Evolutionary conservation across 2,888 invertebrate genomes (phyloP).

Genomic region (Bembecia ichneumoniformis): DNA sequence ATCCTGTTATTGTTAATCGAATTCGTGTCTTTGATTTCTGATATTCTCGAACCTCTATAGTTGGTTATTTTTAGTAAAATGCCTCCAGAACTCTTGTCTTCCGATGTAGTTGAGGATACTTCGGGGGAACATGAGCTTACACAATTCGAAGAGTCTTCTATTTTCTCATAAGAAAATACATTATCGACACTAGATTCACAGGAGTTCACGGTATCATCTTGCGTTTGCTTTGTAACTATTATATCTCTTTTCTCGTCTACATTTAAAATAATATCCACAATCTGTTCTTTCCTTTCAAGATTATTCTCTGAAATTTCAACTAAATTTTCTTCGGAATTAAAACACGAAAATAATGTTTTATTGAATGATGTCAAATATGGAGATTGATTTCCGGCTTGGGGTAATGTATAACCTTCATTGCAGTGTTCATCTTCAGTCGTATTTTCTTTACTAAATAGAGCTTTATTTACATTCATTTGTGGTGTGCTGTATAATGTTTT

Average conservation of each 20-base stretch:
- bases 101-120: constrained; percentile 63
- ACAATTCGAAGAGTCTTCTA: constrained; percentile 22
- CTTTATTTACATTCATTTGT: constrained; percentile 52
- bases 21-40: constrained; percentile 40
- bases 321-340: neutral
- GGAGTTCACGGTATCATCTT: constrained; percentile 28
- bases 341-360: neutral
- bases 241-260: neutral
- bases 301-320: too few species aligned
- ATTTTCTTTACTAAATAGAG: constrained; percentile 21
- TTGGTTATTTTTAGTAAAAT: constrained; percentile 59
- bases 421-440: neutral
- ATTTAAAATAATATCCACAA: neutral
- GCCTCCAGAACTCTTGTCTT: constrained; percentile 43
- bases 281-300: too few species aligned
- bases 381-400: neutral
- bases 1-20: constrained; percentile 21
- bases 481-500: constrained; percentile 51
- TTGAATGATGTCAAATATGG: neutral
- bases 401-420: constrained; percentile 13
- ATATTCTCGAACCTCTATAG: constrained; percentile 47
- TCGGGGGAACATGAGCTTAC: constrained; percentile 48
- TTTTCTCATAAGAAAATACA: constrained; percentile 26
- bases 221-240: constrained; percentile 10
- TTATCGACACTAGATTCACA: constrained; percentile 39